Conservation (phyloP, 2,888 invertebrate genomes). For the Altica lythri region DNA sequence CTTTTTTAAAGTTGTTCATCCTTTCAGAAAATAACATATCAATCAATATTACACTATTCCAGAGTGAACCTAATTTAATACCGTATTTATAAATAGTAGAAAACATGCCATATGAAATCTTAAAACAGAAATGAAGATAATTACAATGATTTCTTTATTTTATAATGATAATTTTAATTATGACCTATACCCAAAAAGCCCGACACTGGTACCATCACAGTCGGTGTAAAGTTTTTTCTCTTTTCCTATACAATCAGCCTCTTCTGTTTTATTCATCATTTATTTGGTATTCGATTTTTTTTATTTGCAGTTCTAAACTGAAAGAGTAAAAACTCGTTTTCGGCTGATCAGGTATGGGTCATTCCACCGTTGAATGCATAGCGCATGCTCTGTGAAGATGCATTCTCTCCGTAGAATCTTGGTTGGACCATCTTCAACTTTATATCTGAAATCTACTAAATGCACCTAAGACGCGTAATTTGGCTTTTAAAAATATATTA, state of each 20-base stretch:
- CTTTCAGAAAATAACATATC: constrained; percentile 16
- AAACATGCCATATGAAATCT: not conserved
- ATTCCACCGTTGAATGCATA: constrained; percentile 49
- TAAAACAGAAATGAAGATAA: not conserved
- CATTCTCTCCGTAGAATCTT: constrained; percentile 23
- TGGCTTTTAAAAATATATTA: constrained; percentile 21
- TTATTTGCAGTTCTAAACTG: constrained; percentile 47
- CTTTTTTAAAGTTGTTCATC: constrained; percentile 16
- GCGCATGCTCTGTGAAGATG: constrained; percentile 40
- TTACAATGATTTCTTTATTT: constrained; percentile 5
- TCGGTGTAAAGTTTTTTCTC: constrained; percentile 21
- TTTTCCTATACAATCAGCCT: constrained; percentile 30
- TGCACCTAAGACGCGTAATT: constrained; percentile 22
- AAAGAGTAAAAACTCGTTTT: constrained; percentile 53
- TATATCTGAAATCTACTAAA: constrained; percentile 23
- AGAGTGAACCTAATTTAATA: too few relatives aligned
- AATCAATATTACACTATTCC: constrained; percentile 11
- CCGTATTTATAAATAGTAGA: too few relatives aligned
- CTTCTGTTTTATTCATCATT: constrained; percentile 47
- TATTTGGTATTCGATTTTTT: constrained; percentile 45
- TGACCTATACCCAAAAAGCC: not conserved
- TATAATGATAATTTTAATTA: too few relatives aligned
- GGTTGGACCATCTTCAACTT: constrained; percentile 23
- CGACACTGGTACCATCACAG: too few relatives aligned
- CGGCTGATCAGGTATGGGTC: constrained; percentile 52